Conservation (phyloP, 2,888 invertebrate species). For the Thelaira solivaga region DNA sequence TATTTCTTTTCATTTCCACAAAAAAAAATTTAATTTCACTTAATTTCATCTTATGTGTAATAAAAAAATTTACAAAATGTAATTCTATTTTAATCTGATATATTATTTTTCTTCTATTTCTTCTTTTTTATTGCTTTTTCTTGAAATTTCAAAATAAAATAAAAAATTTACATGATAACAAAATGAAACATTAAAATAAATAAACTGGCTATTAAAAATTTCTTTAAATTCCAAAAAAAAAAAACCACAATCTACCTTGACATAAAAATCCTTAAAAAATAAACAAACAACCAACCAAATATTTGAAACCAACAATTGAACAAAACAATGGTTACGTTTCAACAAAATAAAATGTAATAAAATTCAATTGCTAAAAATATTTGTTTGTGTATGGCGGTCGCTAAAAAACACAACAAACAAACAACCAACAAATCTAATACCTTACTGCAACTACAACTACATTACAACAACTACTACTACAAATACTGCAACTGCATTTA, state of each 20-base stretch:
- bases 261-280: slow-evolving; percentile 35
- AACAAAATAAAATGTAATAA: slow-evolving; percentile 35
- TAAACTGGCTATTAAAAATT: slow-evolving; percentile 39
- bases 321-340: slow-evolving; percentile 39
- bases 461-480: slow-evolving; percentile 11
- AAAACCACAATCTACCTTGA: slow-evolving; percentile 43
- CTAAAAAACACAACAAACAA: slow-evolving; percentile 1
- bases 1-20: too few relatives aligned
- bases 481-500: slow-evolving; percentile 20
- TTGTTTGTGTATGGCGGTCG: slow-evolving; percentile 7
- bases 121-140: slow-evolving; percentile 19
- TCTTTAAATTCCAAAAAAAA: slow-evolving; percentile 19
- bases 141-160: slow-evolving; percentile 24
- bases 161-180: slow-evolving; percentile 22
- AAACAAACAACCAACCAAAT: slow-evolving; percentile 18
- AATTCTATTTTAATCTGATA: slow-evolving; percentile 38
- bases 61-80: slow-evolving; percentile 29
- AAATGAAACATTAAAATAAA: slow-evolving; percentile 16
- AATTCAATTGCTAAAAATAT: slow-evolving; percentile 38
- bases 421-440: slow-evolving; percentile 19
- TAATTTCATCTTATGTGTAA: slow-evolving; percentile 36
- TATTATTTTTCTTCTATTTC: slow-evolving; percentile 43
- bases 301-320: slow-evolving; percentile 37
- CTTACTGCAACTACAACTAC: slow-evolving; percentile 21
- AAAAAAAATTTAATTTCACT: slow-evolving; percentile 9